Conservation (phyloP, 2,888 invertebrate species). For the Sarcophaga rosellei region DNA sequence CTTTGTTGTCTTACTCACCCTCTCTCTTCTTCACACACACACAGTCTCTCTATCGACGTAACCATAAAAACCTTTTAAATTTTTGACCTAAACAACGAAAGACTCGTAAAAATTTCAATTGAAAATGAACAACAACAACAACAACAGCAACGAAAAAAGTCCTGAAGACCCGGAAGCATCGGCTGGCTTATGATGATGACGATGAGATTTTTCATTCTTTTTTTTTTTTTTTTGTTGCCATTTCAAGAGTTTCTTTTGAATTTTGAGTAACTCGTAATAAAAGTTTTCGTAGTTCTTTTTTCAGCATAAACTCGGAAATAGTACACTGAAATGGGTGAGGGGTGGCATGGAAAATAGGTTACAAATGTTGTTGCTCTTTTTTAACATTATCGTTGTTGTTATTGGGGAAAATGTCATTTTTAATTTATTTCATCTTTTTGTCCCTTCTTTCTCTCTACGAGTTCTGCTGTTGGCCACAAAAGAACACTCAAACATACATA, state of each 20-base stretch:
- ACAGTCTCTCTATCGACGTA: not conserved
- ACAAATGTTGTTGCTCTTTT: constrained; percentile 48
- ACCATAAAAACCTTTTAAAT: constrained; percentile 37
- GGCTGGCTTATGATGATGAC: constrained; percentile 4
- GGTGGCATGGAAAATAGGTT: constrained; percentile 59
- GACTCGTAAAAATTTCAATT: not conserved
- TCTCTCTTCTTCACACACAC: too few relatives aligned
- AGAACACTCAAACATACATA: not conserved
- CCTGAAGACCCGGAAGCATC: not conserved
- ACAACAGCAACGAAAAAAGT: constrained; percentile 12
- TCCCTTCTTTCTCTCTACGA: not conserved
- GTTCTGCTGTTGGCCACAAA: not conserved
- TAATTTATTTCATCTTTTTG: constrained; percentile 58
- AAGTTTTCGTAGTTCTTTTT: not conserved
- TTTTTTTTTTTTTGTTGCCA: constrained; percentile 9
- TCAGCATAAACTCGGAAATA: too few relatives aligned
- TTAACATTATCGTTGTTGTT: not conserved
- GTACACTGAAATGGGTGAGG: not conserved
- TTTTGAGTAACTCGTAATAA: not conserved
- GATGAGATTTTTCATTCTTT: not conserved
- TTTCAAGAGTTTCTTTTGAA: constrained; percentile 13
- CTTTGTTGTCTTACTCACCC: too few relatives aligned
- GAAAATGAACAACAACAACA: not conserved
- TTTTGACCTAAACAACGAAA: constrained; percentile 40
- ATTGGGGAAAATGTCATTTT: constrained; percentile 50